Conservation (phyloP, 2,888 invertebrate species). For the Patella pellucida region DNA sequence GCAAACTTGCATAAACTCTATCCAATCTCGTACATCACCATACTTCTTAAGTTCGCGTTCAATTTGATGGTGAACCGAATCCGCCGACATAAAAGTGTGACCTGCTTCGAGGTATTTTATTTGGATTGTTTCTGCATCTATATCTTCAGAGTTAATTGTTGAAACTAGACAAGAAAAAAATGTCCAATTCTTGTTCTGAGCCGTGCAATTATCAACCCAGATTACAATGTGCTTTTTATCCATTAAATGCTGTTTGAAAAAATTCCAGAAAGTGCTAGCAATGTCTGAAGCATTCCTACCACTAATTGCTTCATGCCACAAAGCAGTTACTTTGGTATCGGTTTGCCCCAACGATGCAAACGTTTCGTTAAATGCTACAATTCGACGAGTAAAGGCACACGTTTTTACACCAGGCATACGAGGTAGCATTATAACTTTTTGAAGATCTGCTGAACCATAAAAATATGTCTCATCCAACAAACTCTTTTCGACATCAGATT, state of each 20-base stretch:
- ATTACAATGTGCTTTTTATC: background rate
- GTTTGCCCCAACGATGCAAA: background rate
- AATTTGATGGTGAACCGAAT: too few relatives aligned
- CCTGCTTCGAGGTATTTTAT: too few relatives aligned
- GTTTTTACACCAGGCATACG: background rate
- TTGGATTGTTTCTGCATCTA: too few relatives aligned
- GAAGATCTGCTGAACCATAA: background rate
- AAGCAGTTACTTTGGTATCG: background rate
- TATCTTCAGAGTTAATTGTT: too few relatives aligned
- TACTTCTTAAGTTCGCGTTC: too few relatives aligned
- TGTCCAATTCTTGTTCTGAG: background rate
- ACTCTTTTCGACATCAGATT: background rate
- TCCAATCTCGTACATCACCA: too few relatives aligned
- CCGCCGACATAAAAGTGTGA: too few relatives aligned
- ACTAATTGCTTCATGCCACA: background rate
- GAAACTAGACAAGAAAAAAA: too few relatives aligned
- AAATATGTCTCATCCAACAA: background rate
- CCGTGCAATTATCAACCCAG: too few relatives aligned
- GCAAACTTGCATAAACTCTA: too few relatives aligned
- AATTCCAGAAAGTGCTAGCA: background rate
- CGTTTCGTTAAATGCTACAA: background rate
- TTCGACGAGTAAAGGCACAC: background rate
- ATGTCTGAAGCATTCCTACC: background rate
- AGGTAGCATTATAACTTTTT: slow-evolving; percentile 8
- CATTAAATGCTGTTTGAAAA: background rate